Evolutionary conservation across 1,140 invertebrate species (phyloP).

Genomic region (Aphelenchoides besseyi): DNA sequence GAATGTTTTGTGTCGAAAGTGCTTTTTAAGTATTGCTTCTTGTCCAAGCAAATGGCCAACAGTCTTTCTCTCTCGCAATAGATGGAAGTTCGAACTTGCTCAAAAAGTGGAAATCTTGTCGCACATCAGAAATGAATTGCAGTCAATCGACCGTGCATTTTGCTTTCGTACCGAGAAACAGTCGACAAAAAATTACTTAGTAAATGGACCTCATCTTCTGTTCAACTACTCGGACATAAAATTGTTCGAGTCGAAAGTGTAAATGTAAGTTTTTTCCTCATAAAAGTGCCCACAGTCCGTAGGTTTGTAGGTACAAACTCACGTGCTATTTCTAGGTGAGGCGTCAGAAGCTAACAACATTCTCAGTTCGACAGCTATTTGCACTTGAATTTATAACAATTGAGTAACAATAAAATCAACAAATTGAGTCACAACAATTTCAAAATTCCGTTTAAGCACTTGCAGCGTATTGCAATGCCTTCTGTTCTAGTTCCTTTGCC

Average conservation of each 20-base stretch:
- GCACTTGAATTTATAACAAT: too few species aligned
- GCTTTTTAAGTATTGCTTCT: constrained; percentile 1
- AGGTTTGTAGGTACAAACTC: neutral
- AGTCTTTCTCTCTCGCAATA: neutral
- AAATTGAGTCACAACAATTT: neutral
- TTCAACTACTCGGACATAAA: too few species aligned
- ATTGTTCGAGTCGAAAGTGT: too few species aligned
- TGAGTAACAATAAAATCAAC: neutral
- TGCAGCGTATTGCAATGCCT: neutral
- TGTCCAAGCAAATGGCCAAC: too few species aligned
- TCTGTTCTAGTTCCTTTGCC: neutral
- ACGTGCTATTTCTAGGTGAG: too few species aligned
- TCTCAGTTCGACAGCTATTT: neutral
- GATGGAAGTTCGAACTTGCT: neutral
- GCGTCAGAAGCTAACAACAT: too few species aligned
- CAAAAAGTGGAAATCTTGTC: neutral
- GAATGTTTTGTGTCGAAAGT: constrained; percentile 16
- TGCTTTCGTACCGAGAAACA: too few species aligned
- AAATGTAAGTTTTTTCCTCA: neutral
- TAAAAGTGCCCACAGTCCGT: neutral
- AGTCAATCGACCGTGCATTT: too few species aligned
- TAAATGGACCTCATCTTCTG: too few species aligned
- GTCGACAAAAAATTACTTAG: too few species aligned
- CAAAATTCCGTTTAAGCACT: too few species aligned
- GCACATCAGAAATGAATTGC: constrained; percentile 2